These are phyloP conservation scores for Fistularia commersonii DNA, from an alignment of 2,797 vertebrate genomes.

Conservation along the genomic window DNA sequence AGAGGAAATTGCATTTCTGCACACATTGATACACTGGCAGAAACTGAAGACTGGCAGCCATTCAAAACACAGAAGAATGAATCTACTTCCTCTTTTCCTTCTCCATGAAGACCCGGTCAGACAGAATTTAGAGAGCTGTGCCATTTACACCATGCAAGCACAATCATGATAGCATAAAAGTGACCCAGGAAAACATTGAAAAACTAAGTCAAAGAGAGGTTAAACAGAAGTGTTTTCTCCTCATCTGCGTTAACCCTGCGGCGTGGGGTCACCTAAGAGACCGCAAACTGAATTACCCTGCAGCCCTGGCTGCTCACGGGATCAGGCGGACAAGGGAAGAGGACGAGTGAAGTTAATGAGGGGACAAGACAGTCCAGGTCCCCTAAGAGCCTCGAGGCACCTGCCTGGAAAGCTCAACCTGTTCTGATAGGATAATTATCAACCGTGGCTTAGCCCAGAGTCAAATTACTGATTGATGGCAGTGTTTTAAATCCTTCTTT, in stretches of 20 bases:
- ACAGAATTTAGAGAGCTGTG: too few species aligned
- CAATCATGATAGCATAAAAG: not conserved
- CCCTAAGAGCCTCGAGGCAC: slow-evolving; percentile 64
- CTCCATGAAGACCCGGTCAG: slow-evolving; percentile 5
- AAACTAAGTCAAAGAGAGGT: slow-evolving; percentile 57
- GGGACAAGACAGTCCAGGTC: slow-evolving; percentile 76
- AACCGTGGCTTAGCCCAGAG: slow-evolving; percentile 71
- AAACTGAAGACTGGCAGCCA: slow-evolving; percentile 18
- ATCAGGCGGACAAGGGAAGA: slow-evolving; percentile 78
- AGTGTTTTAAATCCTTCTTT: slow-evolving; percentile 62
- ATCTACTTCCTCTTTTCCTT: slow-evolving; percentile 22
- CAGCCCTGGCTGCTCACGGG: slow-evolving; percentile 71
- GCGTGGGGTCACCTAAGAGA: slow-evolving; percentile 79
- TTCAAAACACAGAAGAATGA: slow-evolving; percentile 37
- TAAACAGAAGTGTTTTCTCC: slow-evolving; percentile 69
- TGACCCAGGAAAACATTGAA: slow-evolving; percentile 33
- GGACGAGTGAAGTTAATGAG: slow-evolving; percentile 82
- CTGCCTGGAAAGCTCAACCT: slow-evolving; percentile 55
- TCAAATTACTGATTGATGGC: slow-evolving; percentile 78
- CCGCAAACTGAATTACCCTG: slow-evolving; percentile 80
- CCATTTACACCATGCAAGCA: too few species aligned
- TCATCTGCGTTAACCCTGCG: slow-evolving; percentile 71
- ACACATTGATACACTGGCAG: slow-evolving; percentile 18
- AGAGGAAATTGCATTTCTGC: slow-evolving; percentile 54
- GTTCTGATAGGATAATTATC: slow-evolving; percentile 79